Conservation (phyloP, 2,888 invertebrate species). For the Volucella zonaria region DNA sequence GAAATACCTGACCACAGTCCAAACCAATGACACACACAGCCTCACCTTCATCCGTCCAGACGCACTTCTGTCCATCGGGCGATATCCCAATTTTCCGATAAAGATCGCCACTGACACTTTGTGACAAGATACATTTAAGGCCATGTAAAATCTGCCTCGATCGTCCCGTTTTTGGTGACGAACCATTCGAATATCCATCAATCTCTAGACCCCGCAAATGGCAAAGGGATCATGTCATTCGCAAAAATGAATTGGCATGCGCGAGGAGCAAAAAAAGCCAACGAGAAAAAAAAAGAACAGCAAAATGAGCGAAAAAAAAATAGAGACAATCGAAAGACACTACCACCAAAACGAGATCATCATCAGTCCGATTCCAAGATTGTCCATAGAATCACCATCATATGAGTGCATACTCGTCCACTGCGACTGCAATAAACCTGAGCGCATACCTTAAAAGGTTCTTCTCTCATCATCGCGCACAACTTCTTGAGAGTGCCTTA, state of each 20-base stretch:
- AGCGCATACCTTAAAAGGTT: slow-evolving; percentile 69
- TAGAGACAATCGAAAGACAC: slow-evolving; percentile 3
- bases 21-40: slow-evolving; percentile 56
- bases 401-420: background rate
- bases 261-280: slow-evolving; percentile 41
- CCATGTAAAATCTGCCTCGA: slow-evolving; percentile 71
- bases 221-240: slow-evolving; percentile 71
- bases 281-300: background rate
- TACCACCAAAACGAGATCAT: slow-evolving; percentile 64
- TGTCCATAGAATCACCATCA: slow-evolving; percentile 41
- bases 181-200: slow-evolving; percentile 72
- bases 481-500: slow-evolving; percentile 4
- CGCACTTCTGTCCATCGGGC: slow-evolving; percentile 30
- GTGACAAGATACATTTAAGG: slow-evolving; percentile 74
- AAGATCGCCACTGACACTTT: slow-evolving; percentile 74
- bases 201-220: slow-evolving; percentile 48
- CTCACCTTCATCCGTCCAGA: slow-evolving; percentile 2
- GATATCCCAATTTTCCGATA: slow-evolving; percentile 74
- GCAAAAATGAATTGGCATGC: slow-evolving; percentile 73
- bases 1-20: slow-evolving; percentile 72
- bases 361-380: slow-evolving; percentile 33
- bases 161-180: slow-evolving; percentile 70
- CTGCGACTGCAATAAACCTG: slow-evolving; percentile 61
- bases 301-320: background rate
- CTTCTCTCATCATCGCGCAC: slow-evolving; percentile 30